These are phyloP conservation scores for Acanthiza pusilla DNA, from an alignment of 2,797 vertebrate species.

Conservation along the genomic window DNA sequence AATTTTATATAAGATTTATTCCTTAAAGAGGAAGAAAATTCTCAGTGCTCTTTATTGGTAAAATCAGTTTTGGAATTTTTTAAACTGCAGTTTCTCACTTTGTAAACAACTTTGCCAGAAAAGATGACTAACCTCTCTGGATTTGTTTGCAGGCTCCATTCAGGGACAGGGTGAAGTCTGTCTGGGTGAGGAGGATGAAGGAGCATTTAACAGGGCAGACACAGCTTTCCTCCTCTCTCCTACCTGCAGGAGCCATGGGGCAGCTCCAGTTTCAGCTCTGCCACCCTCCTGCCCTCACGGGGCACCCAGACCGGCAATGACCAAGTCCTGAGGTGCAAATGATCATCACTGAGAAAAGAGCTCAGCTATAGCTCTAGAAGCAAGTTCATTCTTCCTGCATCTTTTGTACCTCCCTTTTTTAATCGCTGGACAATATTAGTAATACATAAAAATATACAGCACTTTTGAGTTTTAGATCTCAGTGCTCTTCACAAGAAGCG, in stretches of 20 bases:
- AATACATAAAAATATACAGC: background rate
- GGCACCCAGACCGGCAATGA: background rate
- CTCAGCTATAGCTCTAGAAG: background rate
- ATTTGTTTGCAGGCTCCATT: background rate
- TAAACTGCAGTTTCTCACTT: background rate
- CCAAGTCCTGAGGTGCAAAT: background rate
- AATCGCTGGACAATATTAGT: background rate
- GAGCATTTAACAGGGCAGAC: background rate
- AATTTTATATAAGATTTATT: background rate
- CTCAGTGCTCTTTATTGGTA: accelerated
- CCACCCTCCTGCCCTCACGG: background rate
- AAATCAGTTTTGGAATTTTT: background rate
- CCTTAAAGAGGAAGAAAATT: background rate
- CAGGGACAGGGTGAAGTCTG: background rate
- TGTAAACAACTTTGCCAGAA: background rate
- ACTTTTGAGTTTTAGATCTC: background rate
- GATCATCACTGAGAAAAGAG: background rate
- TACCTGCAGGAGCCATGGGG: background rate
- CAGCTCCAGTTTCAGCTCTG: background rate
- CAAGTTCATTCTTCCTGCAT: background rate
- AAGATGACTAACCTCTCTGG: background rate
- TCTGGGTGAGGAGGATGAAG: background rate
- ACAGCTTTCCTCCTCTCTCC: background rate
- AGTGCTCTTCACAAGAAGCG: accelerated
- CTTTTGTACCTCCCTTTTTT: background rate